Evolutionary conservation across 2,888 invertebrate species (phyloP), one percentile per base, ranked within the genome.

Genomic region (Lasioglossum marginatum): DNA sequence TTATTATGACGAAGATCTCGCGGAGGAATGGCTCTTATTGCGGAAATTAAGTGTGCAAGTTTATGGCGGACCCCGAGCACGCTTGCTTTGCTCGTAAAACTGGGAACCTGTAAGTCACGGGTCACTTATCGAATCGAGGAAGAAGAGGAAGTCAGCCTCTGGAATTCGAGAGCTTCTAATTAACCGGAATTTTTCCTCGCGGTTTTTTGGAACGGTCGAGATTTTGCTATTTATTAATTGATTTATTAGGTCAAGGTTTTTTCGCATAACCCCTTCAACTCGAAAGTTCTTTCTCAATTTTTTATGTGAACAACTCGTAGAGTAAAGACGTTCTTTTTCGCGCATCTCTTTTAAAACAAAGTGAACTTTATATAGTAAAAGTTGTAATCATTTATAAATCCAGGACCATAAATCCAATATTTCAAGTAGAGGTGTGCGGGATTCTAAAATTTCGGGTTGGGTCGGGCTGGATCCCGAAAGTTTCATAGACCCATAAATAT

Each of bases 1-100:
- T 68, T 68, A 68, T 68, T 68, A 68, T 37, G 68, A 68, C 68
- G 68, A 68, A 37, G 68, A 68, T 68, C 68, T 68, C 68, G 37
- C 23, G 34, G 37, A 37, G 68, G 23, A 40, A 68, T 68, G 37
- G 68, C 23, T 37, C 37, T 68, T 68, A 68, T 68, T 37, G 68
- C 34, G 34, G 68, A 37, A 68, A 68, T 68, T 68, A 68, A 68
- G 37, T 37, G 23, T 68, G 34, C 37, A 23, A 68, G 37, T 68
- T 68, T 68, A 68, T 37, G 37, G 68, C 37, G 37, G 34, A n/a
- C n/a, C 34, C 34, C 23, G 23, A 23, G 37, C 23, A 68, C 68
- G 37, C 12, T 23, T 68, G 37, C 23, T 23, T 37, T 4, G 68
- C 10, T 37, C 68, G 68, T 68, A 68, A 68, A 68, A 19, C 37